Percentiles rank a stretch among this genome's conserved stretches.
Conservation (phyloP, 1,140 invertebrate genomes). For the Cyrtorhinus lividipennis region DNA sequence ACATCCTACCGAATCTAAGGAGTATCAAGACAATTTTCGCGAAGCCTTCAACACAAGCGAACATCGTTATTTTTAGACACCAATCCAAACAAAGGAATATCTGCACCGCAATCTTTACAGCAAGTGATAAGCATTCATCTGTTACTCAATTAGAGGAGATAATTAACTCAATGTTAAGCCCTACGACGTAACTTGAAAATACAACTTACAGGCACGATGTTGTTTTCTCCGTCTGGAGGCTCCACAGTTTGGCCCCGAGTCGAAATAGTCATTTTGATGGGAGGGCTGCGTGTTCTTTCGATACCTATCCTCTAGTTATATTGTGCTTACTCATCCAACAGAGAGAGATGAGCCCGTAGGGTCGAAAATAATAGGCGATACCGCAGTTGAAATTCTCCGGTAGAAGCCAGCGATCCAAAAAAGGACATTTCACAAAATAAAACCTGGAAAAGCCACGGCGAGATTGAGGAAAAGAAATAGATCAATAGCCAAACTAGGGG, state of each 20-base stretch:
- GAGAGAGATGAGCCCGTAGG: not conserved
- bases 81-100: not conserved
- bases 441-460: conserved; percentile 19
- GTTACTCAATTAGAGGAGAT: too few species aligned
- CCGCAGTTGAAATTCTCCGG: not conserved
- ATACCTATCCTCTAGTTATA: not conserved
- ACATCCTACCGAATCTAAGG: too few species aligned
- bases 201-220: conserved; percentile 33
- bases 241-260: conserved; percentile 43
- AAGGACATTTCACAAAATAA: conserved; percentile 19
- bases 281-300: too few species aligned
- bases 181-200: too few species aligned
- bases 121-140: not conserved
- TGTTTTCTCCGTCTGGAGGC: conserved; percentile 40
- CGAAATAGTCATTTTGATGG: conserved; percentile 40
- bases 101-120: too few species aligned
- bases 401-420: not conserved
- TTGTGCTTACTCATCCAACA: not conserved
- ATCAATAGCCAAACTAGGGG: not conserved
- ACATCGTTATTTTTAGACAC: not conserved
- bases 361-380: not conserved
- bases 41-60: too few species aligned
- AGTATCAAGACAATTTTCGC: too few species aligned
- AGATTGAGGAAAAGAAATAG: not conserved
- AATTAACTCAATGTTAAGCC: too few species aligned